Evolutionary conservation across 2,113 vertebrate genomes (phyloP), one percentile per base, ranked within the genome.

Genomic region (Oceanodroma tethys): DNA sequence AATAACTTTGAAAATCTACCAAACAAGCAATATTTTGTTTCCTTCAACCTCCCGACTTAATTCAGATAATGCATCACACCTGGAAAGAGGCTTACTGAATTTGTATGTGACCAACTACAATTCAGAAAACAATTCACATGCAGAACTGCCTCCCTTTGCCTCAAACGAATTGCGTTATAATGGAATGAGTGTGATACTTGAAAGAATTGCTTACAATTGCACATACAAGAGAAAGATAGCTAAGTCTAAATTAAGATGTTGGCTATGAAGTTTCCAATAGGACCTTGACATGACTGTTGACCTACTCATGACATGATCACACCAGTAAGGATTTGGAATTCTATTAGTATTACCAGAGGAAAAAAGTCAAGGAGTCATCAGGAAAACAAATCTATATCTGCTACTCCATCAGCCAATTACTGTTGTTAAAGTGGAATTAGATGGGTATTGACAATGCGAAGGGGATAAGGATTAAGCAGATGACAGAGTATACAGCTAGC

Each of bases 341-440:
- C 99, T 99, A 99, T 99, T 99, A 99, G 99, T 99, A 99, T 99
- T 99, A 99, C 98, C 98, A 99, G 99, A 99, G 98, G 98, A 98
- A 98, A 98, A 99, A 99, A 99, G 99, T 99, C 99, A 99, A 99
- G 98, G 99, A 99, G 99, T 99, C 99, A 99, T 99, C 99, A 99
- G 98, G 99, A 99, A 99, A 99, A 99, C 99, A 99, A 99, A 99
- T 99, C 99, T 99, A 99, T 99, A 99, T 99, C 99, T 99, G 99
- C 99, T 99, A 99, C 98, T 99, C 99, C 99, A 99, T 99, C 99
- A 99, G 99, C 99, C 99, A 99, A 99, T 99, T 99, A 99, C 99
- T 99, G 99, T 99, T 99, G 99, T 99, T 99, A 99, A 99, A 99
- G 99, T 99, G 98, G 99, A 99, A 99, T 99, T 99, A 99, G 99